Percentiles rank a stretch among this genome's conserved stretches.
These are phyloP conservation scores for Chondrilla cf. caribensis DNA, from an alignment of 37 sponge, comb jelly and placozoan genomes.

Conservation along the genomic window DNA sequence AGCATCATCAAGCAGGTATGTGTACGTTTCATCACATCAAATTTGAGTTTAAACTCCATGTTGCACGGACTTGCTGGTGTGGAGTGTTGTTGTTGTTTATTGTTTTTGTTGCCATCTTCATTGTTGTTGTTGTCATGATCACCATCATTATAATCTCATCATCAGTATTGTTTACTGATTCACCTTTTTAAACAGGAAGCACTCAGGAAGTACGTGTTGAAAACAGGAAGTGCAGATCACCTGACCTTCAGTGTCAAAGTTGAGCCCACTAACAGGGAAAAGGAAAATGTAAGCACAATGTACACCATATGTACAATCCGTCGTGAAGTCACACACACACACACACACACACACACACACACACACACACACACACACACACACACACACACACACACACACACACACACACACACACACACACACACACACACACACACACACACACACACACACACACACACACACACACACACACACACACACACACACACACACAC, in stretches of 20 bases:
- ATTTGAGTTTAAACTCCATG: too few species aligned
- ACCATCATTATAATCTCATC: too few species aligned
- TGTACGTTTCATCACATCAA: too few species aligned
- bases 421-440: slow-evolving; percentile 23
- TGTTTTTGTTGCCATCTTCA: too few species aligned
- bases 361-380: neutral
- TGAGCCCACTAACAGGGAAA: slow-evolving; percentile 79
- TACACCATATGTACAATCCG: neutral
- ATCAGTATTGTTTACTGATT: too few species aligned
- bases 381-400: neutral
- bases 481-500: too few species aligned
- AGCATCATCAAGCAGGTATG: slow-evolving; percentile 68
- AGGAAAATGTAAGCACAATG: slow-evolving; percentile 68
- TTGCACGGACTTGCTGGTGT: too few species aligned
- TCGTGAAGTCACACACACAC: neutral
- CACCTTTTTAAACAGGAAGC: slow-evolving; percentile 34
- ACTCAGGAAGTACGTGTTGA: neutral
- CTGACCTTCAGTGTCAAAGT: slow-evolving; percentile 26
- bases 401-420: slow-evolving; percentile 13
- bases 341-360: slow-evolving; percentile 22
- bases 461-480: slow-evolving; percentile 12
- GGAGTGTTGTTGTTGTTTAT: too few species aligned
- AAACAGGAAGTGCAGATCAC: slow-evolving; percentile 47
- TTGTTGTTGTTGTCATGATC: too few species aligned
- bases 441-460: slow-evolving; percentile 9